Percentiles rank a stretch among this genome's conserved stretches.
Evolutionary conservation across 1,140 invertebrate genomes (phyloP).

Genomic region (Himalopsyche phryganea): DNA sequence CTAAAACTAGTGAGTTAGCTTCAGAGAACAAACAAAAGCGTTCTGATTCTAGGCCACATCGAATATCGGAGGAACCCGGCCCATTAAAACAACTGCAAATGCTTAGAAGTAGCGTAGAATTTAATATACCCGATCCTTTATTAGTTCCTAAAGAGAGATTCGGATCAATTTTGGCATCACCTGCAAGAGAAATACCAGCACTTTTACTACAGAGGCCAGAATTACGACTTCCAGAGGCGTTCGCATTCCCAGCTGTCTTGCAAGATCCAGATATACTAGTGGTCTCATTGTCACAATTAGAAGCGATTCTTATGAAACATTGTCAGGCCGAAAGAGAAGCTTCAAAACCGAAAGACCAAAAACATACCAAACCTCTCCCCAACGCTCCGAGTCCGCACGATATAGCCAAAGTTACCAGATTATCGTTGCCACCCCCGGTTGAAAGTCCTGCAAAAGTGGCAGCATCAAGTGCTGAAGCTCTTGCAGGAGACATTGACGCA

Average conservation of each 20-base stretch:
- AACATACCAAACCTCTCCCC: constrained; percentile 11
- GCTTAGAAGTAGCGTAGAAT: constrained; percentile 63
- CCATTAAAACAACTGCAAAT: constrained; percentile 69
- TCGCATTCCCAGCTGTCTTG: constrained; percentile 66
- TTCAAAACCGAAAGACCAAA: constrained; percentile 14
- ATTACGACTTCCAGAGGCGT: constrained; percentile 65
- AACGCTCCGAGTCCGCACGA: neutral
- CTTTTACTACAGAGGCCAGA: constrained; percentile 67
- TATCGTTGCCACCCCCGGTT: neutral
- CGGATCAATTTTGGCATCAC: constrained; percentile 65
- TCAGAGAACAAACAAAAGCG: constrained; percentile 38
- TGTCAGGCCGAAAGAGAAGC: constrained; percentile 38
- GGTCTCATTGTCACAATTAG: constrained; percentile 70
- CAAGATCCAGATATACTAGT: constrained; percentile 76
- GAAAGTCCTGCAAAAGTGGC: constrained; percentile 24
- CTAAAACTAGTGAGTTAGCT: constrained; percentile 33
- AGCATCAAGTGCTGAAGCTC: constrained; percentile 39
- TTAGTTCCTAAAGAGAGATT: constrained; percentile 72
- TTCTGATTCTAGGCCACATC: constrained; percentile 35
- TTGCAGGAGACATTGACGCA: constrained; percentile 61
- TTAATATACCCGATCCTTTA: constrained; percentile 75
- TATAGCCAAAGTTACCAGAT: neutral
- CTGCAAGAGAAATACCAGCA: constrained; percentile 71
- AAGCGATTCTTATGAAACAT: constrained; percentile 63
- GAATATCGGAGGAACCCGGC: constrained; percentile 54